Evolutionary conservation across 2,797 vertebrate species (phyloP).

Genomic region (Chaunax sp.): DNA sequence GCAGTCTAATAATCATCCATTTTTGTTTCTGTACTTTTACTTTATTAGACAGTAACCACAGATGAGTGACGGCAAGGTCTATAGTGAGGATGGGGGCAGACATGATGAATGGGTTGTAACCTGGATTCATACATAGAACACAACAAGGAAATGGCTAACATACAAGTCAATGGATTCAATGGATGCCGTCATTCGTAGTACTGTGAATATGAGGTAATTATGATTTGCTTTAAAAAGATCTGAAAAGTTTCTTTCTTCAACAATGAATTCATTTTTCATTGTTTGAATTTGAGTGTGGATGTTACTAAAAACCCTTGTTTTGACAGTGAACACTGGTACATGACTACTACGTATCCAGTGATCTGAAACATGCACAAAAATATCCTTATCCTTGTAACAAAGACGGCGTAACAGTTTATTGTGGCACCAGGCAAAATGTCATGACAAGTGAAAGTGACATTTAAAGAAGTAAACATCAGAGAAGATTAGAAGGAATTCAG

Average conservation of each 20-base stretch:
- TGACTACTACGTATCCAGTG: too few species aligned
- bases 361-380: too few species aligned
- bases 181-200: neutral
- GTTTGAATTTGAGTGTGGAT: neutral
- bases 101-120: neutral
- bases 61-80: conserved; percentile 1
- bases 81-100: neutral
- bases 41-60: conserved; percentile 21
- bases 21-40: neutral
- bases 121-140: conserved; percentile 4
- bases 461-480: neutral
- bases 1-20: neutral
- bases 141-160: neutral
- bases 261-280: neutral
- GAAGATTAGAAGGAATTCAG: conserved; percentile 5
- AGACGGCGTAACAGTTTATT: neutral
- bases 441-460: neutral
- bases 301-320: neutral
- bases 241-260: neutral
- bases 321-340: too few species aligned
- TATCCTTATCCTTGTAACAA: too few species aligned
- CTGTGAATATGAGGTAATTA: neutral
- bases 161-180: conserved; percentile 6
- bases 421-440: neutral
- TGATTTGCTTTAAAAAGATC: conserved; percentile 1